Conservation (phyloP, 1,140 invertebrate species). For the Eueides isabella region DNA sequence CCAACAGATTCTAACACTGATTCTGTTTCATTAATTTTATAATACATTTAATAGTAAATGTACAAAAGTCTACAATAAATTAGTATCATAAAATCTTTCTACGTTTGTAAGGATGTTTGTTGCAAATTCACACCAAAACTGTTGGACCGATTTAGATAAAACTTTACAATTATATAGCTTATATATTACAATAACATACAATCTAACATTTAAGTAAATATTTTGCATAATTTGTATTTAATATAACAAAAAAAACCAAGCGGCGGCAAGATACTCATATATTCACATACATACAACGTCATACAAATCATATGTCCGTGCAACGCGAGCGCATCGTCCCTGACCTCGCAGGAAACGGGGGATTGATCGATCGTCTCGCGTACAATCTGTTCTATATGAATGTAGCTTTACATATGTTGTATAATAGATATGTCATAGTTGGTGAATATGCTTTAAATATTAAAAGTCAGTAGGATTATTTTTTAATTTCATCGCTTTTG, state of each 20-base stretch:
- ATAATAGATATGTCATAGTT: slow-evolving; percentile 20
- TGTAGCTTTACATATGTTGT: slow-evolving; percentile 35
- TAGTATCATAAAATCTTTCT: slow-evolving; percentile 10
- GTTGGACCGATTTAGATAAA: too few species aligned
- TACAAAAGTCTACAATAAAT: not conserved
- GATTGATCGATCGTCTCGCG: slow-evolving; percentile 49
- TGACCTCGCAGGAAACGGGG: slow-evolving; percentile 50
- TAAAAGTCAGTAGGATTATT: too few species aligned
- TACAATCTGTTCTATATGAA: slow-evolving; percentile 45
- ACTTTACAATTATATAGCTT: too few species aligned
- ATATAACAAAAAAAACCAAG: too few species aligned
- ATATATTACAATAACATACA: too few species aligned
- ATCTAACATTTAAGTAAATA: too few species aligned
- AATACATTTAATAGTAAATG: too few species aligned
- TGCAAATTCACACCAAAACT: too few species aligned
- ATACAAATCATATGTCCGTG: slow-evolving; percentile 31
- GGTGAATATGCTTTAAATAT: not conserved
- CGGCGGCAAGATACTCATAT: too few species aligned
- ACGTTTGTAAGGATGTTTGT: too few species aligned
- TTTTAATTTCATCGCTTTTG: too few species aligned
- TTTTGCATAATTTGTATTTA: too few species aligned
- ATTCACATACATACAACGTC: slow-evolving; percentile 20
- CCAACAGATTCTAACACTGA: not conserved
- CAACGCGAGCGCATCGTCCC: slow-evolving; percentile 40
- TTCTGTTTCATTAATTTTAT: not conserved